A percentile compares a stretch with the other conserved stretches of the same genome.
Evolutionary conservation across 2,888 invertebrate species (phyloP).

Genomic region (Metallyticus violacea): DNA sequence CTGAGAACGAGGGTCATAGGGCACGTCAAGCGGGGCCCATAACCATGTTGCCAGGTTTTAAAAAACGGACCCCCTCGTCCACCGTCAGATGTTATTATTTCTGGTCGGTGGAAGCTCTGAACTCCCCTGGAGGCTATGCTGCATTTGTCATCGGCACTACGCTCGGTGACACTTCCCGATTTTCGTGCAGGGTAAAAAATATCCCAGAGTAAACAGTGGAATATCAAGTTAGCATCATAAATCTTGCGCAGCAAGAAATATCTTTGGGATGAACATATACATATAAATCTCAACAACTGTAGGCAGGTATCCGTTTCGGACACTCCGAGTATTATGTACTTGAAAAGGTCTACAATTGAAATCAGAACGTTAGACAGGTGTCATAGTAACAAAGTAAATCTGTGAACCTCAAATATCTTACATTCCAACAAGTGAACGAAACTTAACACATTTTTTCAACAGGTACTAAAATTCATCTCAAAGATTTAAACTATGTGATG

Average conservation of each 20-base stretch:
- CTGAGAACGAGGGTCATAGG: conserved; percentile 15
- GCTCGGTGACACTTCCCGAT: not conserved
- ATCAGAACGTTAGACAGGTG: too few relatives aligned
- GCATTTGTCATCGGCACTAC: too few relatives aligned
- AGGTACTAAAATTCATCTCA: too few relatives aligned
- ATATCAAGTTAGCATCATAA: not conserved
- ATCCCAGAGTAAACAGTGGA: not conserved
- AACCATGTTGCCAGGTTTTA: conserved; percentile 6
- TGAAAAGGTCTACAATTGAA: too few relatives aligned
- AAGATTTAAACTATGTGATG: too few relatives aligned
- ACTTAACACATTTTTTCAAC: too few relatives aligned
- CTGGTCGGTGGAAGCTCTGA: not conserved
- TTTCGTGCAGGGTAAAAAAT: not conserved
- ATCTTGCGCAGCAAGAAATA: not conserved
- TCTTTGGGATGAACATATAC: not conserved
- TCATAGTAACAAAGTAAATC: too few relatives aligned
- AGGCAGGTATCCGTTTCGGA: not conserved
- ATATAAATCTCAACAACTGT: not conserved
- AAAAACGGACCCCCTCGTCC: not conserved
- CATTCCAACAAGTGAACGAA: too few relatives aligned
- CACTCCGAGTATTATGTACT: not conserved
- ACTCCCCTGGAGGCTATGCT: too few relatives aligned
- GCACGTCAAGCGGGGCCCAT: conserved; percentile 17
- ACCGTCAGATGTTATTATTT: too few relatives aligned
- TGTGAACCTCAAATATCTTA: too few relatives aligned